Base-by-base conservation (phyloP, 2,797 vertebrate species). In the Ficedula albicollis region DNA sequence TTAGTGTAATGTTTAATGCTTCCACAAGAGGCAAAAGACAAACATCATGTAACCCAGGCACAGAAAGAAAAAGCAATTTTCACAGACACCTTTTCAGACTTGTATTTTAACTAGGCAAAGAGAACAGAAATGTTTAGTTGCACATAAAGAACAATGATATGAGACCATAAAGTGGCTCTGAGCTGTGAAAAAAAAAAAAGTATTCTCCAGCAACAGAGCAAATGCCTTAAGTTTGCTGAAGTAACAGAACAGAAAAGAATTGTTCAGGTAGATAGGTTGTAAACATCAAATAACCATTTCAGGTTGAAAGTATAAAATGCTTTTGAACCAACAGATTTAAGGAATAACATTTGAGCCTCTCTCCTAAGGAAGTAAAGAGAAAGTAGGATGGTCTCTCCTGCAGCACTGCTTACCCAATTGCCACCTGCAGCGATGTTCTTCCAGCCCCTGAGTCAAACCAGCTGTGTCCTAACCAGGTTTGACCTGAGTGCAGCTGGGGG, bases 21-120 rank as follows among this genome's bases (percentile, higher is more conserved):
- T 95, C 91, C 77, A 95, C 69, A 78, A 90, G 79, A 95, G 87
- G 93, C 94, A 91, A 88, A 96, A 91, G 39, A 90, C 58, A 63
- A 93, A 86, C 62, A 86, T 82, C 11, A 89, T 73, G 92, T 92
- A 90, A 95, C 69, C 67, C 59, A 93, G 91, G 90, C 95, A 95
- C 76, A 84, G 87, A 63, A 90, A 60, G 73, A 83, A 89, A 92
- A 81, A 94, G 44, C 62, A 48, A 34, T 55, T 91, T 88, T 81
- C 86, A 88, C 76, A 90, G 76, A 94, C n/a, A 55, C 11, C 79
- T 95, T 83, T 90, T 86, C 82, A 91, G 82, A 64, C 52, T 67
- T 51, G 8, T 11, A 72, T 87, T 90, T 80, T 83, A 88, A 64
- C 76, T 66, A 72, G 69, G 76, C 80, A 64, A 68, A 56, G 6